Evolutionary conservation across 2,888 invertebrate species (phyloP), one percentile per base, ranked within the genome.

Genomic region (Emmelina monodactyla): DNA sequence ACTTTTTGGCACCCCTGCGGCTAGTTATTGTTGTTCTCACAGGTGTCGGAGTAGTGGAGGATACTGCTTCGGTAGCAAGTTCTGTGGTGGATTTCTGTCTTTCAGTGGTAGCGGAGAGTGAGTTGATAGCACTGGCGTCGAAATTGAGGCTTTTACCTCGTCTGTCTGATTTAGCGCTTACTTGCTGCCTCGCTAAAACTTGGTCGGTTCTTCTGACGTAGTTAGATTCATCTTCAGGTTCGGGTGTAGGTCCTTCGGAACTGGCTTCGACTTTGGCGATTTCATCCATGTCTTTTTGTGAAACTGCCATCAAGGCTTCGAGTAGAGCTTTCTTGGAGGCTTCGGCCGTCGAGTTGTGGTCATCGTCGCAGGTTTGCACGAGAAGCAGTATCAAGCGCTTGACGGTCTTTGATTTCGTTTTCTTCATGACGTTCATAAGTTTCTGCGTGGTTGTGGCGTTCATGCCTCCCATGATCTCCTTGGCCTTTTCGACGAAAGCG

Each of bases 361-460:
- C 85, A 33, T 87, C 86, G 47, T 87, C 88, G 54, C 91, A 91
- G 37, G 90, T 90, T 50, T 88, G 91, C 13, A 92, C 89, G 39
- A 92, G 67, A 15, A 92, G 62, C 16, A 92, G 67, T 37, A 92
- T 87, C 16, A 92, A 69, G 43, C 89, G 82, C 33, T 88, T 81
- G 0, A 91, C 89, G 1, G 88, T 86, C 37, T 88, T 88, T 45
- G 91, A 90, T 45, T 84, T 85, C 0, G 91, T 91, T 56, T 90
- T 88, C 53, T 88, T 87, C 91, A 92, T 92, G 25, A 91, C 89
- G 40, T 85, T 84, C 82, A 91, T 85, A 35, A 92, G 73, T 45
- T 89, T 88, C 40, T 86, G 82, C 0, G 88, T 84, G 40, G 90
- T 89, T 0, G 89, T 86, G 7, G 87, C 87, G 50, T 92, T 91